phyloP scores from a whole-genome alignment of 2,888 invertebrate genomes.

The Eupithecia abbreviata region DNA sequence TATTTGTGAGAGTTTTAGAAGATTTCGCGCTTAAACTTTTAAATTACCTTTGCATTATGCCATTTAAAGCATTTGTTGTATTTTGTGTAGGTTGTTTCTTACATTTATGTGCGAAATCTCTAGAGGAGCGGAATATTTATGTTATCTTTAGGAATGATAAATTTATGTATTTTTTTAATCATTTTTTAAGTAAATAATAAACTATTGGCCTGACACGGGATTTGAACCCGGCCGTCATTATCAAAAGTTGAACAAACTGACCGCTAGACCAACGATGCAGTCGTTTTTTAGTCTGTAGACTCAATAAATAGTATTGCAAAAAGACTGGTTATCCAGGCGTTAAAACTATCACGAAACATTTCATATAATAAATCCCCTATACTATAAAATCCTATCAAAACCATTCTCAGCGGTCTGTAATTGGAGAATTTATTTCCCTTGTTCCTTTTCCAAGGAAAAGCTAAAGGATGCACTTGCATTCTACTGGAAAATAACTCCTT shows the following conservation, averaged over 20 bases:
- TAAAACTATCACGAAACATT: background rate
- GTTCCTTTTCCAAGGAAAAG: slow-evolving; percentile 52
- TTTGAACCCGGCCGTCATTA: too few species aligned
- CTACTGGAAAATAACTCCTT: slow-evolving; percentile 57
- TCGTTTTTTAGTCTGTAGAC: too few species aligned
- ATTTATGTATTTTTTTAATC: background rate
- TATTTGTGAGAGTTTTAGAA: slow-evolving; percentile 30
- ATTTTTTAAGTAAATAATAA: too few species aligned
- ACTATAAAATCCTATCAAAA: slow-evolving; percentile 2
- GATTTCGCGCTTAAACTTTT: slow-evolving; percentile 26
- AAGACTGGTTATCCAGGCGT: background rate
- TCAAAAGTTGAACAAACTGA: too few species aligned
- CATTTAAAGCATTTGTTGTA: slow-evolving; percentile 25
- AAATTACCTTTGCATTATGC: slow-evolving; percentile 14
- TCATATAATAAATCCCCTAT: background rate
- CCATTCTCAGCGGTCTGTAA: slow-evolving; percentile 1
- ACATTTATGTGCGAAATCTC: background rate
- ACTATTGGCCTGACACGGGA: too few species aligned
- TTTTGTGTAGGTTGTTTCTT: background rate
- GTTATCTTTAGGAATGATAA: background rate
- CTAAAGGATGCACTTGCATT: slow-evolving; percentile 54
- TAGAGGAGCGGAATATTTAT: background rate
- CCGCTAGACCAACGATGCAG: too few species aligned
- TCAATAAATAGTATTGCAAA: background rate
- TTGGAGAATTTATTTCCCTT: slow-evolving; percentile 48